Evolutionary conservation across 2,888 invertebrate species (phyloP).

Genomic region (Tolmerus cingulatus): DNA sequence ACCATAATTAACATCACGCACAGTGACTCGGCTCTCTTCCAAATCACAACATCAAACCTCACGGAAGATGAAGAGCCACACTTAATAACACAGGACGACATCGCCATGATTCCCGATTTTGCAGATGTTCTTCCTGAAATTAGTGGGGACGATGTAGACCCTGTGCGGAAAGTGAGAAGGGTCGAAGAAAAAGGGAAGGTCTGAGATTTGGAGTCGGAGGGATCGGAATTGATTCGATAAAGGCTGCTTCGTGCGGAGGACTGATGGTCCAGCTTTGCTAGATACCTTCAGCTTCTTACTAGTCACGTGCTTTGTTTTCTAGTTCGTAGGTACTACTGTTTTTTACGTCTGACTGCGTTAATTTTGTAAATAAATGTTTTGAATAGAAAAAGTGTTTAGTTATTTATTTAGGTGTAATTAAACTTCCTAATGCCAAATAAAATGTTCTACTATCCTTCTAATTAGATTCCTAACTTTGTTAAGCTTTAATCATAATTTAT

Average conservation of each 20-base stretch:
- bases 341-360: background rate
- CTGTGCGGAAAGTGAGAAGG: background rate
- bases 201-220: background rate
- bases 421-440: background rate
- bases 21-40: conserved; percentile 61
- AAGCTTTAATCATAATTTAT: too few relatives aligned
- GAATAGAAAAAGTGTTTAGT: background rate
- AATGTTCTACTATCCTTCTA: too few relatives aligned
- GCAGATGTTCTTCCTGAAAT: conserved; percentile 54
- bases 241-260: background rate
- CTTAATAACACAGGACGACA: conserved; percentile 53
- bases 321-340: background rate
- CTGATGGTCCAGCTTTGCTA: background rate
- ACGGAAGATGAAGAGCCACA: conserved; percentile 55
- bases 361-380: background rate
- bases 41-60: conserved; percentile 57
- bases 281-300: background rate
- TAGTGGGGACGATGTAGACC: background rate
- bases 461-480: too few relatives aligned
- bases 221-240: background rate
- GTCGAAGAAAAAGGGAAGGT: background rate
- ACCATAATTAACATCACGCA: conserved; percentile 63
- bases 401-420: background rate
- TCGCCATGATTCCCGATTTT: conserved; percentile 55
- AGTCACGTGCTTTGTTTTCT: background rate